Evolutionary conservation across 2,888 invertebrate genomes (phyloP).

Genomic region (Chaitophorus viminalis): DNA sequence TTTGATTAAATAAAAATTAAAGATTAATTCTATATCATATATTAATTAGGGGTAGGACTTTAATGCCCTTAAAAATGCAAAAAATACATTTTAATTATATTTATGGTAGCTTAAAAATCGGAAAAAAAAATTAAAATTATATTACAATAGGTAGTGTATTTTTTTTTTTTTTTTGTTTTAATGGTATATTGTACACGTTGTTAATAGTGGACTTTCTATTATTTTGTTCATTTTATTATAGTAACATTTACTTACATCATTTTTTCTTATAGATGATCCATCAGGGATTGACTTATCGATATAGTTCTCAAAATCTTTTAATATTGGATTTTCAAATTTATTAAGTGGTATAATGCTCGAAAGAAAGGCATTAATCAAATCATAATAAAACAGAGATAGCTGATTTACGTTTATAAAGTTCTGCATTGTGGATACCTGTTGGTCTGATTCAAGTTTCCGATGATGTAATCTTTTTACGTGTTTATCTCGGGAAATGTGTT

Average conservation of each 20-base stretch:
- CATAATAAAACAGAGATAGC: constrained; percentile 18
- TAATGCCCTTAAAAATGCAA: no score
- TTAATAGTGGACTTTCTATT: not conserved
- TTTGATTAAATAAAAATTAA: no score
- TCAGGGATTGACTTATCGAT: constrained; percentile 22
- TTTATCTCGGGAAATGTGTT: constrained; percentile 35
- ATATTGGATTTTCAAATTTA: constrained; percentile 31
- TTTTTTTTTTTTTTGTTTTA: not conserved
- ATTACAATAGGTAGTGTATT: no score
- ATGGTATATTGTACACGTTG: not conserved
- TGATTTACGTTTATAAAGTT: constrained; percentile 20
- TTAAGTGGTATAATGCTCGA: constrained; percentile 19
- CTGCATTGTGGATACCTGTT: constrained; percentile 16
- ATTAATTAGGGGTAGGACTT: no score
- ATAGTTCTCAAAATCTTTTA: constrained; percentile 11
- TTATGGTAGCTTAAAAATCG: no score
- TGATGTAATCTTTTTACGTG: not conserved
- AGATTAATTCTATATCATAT: no score
- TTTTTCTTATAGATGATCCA: constrained; percentile 15
- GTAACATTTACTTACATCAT: constrained; percentile 2
- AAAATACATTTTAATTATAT: not conserved
- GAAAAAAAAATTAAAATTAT: no score
- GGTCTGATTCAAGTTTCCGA: constrained; percentile 4
- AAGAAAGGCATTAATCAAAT: not conserved
- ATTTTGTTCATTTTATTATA: constrained; percentile 24